Evolutionary conservation across 2,888 invertebrate species (phyloP), one percentile per base, ranked within the genome.

Genomic region (Zaprionus obscuricornis): DNA sequence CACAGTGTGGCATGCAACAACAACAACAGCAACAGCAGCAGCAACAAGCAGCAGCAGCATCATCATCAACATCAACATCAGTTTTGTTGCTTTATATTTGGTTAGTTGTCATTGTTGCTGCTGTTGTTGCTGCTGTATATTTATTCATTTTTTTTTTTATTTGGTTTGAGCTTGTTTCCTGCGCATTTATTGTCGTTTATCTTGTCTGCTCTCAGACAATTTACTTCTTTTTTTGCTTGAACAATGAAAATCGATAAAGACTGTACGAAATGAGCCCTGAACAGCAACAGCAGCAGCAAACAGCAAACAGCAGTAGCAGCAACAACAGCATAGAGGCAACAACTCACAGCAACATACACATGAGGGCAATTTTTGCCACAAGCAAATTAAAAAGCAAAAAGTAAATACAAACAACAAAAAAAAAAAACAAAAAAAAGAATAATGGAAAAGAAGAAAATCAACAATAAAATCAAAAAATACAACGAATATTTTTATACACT

Each of bases 211-310:
- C 52, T 52, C n/a, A n/a, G 33, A 36, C 59, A 60, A 67, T 52
- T 62, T 57, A 31, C 65, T 39, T 52, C 27, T 46, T 47, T 50
- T 36, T 13, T 8, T 3, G 10, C 29, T 6, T 24, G 34, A 36
- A 63, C 60, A 59, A 46, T 54, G 39, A 57, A 72, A 77, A 77
- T 77, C 77, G 79, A 83, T 77, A 63, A 34, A 27, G 50, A 24
- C 43, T 20, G 36, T 34, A 50, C 46, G 29, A 47, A 29, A 47
- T 34, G 22, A 39, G 46, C 34, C 26, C 39, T 18, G 22, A 62
- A 50, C 33, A 31, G 20, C 29, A n/a, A n/a, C n/a, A n/a, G n/a
- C n/a, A n/a, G n/a, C n/a, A n/a, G n/a, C n/a, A n/a, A n/a, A n/a
- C n/a, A 20, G 34, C n/a, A 18, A 13, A 31, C 31, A 10, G 4